Evolutionary conservation across 2,888 invertebrate species (phyloP).

Genomic region (Epinotia nisella): DNA sequence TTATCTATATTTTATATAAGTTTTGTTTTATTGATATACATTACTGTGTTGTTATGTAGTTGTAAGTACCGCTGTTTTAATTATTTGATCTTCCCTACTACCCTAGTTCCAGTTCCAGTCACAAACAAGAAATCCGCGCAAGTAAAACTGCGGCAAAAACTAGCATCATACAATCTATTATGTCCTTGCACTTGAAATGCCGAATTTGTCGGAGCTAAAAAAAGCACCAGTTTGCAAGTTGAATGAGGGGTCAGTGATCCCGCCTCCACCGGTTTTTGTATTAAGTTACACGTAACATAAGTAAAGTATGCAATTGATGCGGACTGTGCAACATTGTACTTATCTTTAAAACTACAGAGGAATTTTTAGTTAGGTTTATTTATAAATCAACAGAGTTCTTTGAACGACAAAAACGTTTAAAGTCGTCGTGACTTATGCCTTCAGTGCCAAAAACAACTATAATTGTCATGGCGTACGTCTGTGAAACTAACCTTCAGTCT

Average conservation of each 20-base stretch:
- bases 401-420: too few species aligned
- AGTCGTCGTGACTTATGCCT: too few species aligned
- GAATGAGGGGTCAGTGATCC: conserved; percentile 20
- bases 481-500: too few species aligned
- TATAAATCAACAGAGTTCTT: too few species aligned
- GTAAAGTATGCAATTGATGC: conserved; percentile 23
- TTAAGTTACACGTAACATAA: conserved; percentile 6
- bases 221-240: conserved; percentile 25
- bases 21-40: too few species aligned
- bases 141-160: background rate
- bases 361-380: background rate
- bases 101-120: background rate
- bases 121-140: background rate
- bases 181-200: conserved; percentile 25
- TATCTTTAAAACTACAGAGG: background rate
- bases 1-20: too few species aligned
- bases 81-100: background rate
- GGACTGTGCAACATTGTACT: conserved; percentile 18
- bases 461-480: too few species aligned
- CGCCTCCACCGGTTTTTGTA: conserved; percentile 33
- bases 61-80: too few species aligned
- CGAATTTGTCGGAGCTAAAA: conserved; percentile 31
- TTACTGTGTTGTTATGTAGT: too few species aligned
- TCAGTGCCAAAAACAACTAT: too few species aligned
- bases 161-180: conserved; percentile 12